A percentile compares a stretch with the other conserved stretches of the same genome.
phyloP scores from a whole-genome alignment of 2,888 invertebrate species.

The Cheilosia grossa region DNA sequence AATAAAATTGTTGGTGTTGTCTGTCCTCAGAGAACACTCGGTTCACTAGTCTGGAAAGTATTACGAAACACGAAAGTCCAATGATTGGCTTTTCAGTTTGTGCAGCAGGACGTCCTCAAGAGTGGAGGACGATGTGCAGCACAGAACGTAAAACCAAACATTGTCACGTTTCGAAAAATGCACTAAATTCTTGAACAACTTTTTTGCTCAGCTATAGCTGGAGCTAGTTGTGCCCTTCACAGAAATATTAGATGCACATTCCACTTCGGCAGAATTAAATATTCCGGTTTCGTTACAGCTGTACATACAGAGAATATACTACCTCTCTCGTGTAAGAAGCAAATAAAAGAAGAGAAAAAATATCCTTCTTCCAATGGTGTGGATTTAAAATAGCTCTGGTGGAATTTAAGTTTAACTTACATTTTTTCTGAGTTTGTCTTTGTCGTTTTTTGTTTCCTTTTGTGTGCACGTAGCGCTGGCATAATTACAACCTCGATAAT shows the following conservation, averaged over 20 bases:
- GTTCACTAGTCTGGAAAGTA: background rate
- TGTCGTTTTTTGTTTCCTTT: background rate
- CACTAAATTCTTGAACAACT: constrained; percentile 30
- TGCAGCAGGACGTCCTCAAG: background rate
- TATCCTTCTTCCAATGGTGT: constrained; percentile 30
- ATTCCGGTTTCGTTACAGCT: constrained; percentile 61
- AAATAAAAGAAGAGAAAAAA: constrained; percentile 33
- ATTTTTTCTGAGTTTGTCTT: constrained; percentile 17
- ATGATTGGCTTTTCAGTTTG: constrained; percentile 25
- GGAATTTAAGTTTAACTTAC: constrained; percentile 46
- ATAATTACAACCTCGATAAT: constrained; percentile 60
- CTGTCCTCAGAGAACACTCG: background rate
- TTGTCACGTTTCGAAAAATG: constrained; percentile 37
- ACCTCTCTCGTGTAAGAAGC: constrained; percentile 30
- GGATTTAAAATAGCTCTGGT: constrained; percentile 38
- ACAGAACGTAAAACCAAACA: background rate
- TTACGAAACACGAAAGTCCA: constrained; percentile 11
- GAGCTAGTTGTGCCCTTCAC: background rate
- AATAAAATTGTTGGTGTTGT: constrained; percentile 17
- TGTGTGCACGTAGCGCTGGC: constrained; percentile 15
- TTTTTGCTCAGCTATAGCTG: constrained; percentile 2
- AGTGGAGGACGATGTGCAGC: background rate
- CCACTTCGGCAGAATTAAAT: constrained; percentile 62
- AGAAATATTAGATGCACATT: constrained; percentile 50
- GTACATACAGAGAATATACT: constrained; percentile 24